phyloP scores from a whole-genome alignment of 35 echinoderm and acorn worm genomes.

The Lytechinus pictus region DNA sequence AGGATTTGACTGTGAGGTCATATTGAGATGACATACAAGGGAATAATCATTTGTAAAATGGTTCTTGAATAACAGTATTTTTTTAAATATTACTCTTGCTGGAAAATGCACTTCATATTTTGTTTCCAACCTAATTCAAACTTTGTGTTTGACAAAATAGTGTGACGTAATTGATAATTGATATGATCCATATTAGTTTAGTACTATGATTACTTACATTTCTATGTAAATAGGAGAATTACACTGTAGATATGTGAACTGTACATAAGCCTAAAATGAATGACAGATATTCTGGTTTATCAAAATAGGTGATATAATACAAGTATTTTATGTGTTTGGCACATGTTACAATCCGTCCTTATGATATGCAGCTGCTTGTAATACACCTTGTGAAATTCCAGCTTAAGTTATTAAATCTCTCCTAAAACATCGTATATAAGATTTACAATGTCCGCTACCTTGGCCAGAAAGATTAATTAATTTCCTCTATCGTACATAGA shows the following conservation, averaged over 20 bases:
- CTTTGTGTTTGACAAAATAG: too few relatives aligned
- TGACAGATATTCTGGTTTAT: not conserved
- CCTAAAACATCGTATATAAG: not conserved
- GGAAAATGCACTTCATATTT: too few relatives aligned
- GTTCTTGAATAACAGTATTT: too few relatives aligned
- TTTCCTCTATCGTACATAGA: not conserved
- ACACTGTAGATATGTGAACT: not conserved
- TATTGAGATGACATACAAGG: too few relatives aligned
- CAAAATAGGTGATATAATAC: not conserved
- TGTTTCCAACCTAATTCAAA: too few relatives aligned
- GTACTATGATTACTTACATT: too few relatives aligned
- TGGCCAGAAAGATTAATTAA: slow-evolving; percentile 3
- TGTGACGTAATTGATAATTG: too few relatives aligned
- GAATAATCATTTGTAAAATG: too few relatives aligned
- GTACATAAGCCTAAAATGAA: not conserved
- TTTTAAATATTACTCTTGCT: too few relatives aligned
- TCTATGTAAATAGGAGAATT: too few relatives aligned
- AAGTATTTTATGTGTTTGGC: not conserved
- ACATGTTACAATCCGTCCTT: not conserved
- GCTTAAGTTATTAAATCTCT: not conserved
- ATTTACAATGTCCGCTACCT: slow-evolving; percentile 18
- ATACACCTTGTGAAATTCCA: not conserved
- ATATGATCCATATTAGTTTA: too few relatives aligned
- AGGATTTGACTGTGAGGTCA: too few relatives aligned
- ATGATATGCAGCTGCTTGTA: not conserved